phyloP scores from a whole-genome alignment of 2,797 vertebrate species.

The Lemur catta region DNA sequence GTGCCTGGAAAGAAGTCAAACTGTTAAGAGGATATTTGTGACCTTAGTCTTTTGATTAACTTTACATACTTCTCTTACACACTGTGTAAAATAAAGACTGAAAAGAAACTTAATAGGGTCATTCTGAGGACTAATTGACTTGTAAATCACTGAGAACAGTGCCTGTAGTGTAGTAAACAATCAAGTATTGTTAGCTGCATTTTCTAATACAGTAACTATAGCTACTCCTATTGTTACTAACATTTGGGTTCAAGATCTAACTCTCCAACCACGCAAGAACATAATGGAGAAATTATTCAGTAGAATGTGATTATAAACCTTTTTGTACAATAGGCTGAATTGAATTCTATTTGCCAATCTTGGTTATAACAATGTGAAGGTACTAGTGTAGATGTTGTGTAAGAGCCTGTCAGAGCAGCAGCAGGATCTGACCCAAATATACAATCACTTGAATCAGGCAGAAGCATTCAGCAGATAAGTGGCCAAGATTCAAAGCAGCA shows the following conservation, averaged over 20 bases:
- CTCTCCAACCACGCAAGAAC: background rate
- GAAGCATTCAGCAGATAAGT: background rate
- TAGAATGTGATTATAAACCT: background rate
- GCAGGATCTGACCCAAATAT: background rate
- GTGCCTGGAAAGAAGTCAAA: background rate
- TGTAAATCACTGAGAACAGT: background rate
- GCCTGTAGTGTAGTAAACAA: background rate
- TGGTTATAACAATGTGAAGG: background rate
- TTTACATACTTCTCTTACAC: background rate
- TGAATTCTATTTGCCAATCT: background rate
- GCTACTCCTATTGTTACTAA: background rate
- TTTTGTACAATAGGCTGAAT: background rate
- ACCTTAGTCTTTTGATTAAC: background rate
- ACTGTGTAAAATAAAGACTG: background rate
- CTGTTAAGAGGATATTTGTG: background rate
- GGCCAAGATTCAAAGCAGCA: background rate
- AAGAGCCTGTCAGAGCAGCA: background rate
- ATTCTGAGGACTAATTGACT: background rate
- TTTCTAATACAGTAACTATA: background rate
- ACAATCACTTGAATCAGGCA: background rate
- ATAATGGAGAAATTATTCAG: background rate
- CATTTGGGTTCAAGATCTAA: background rate
- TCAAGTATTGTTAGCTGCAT: background rate
- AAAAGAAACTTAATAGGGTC: background rate
- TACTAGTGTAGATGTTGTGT: background rate